These are phyloP conservation scores for Bos javanicus DNA, from an alignment of 2,113 vertebrate species.

Conservation along the genomic window DNA sequence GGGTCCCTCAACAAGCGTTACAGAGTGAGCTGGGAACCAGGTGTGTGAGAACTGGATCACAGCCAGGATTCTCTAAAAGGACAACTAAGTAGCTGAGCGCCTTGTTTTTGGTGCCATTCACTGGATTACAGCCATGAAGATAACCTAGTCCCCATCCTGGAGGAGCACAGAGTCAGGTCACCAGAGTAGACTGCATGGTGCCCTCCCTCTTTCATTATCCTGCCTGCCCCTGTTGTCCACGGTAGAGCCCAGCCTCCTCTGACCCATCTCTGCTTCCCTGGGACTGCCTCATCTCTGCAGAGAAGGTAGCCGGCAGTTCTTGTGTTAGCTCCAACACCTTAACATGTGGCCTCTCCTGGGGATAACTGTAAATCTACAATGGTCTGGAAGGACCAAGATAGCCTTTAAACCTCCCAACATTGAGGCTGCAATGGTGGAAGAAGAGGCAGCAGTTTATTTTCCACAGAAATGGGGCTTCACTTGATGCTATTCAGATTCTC, in stretches of 20 bases:
- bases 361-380: not conserved
- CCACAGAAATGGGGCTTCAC: not conserved
- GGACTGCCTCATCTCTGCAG: not conserved
- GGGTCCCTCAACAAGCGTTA: not conserved
- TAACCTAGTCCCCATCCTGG: not conserved
- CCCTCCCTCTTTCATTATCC: not conserved
- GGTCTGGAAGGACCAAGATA: not conserved
- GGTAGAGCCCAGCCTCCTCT: not conserved
- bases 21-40: not conserved
- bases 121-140: not conserved
- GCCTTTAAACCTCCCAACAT: not conserved
- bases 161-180: not conserved
- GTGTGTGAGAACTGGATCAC: rapidly evolving
- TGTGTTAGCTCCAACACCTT: not conserved
- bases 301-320: not conserved
- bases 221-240: too few relatives aligned
- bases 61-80: not conserved
- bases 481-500: not conserved
- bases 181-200: rapidly evolving
- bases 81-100: not conserved
- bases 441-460: not conserved
- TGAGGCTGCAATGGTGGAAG: not conserved
- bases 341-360: not conserved
- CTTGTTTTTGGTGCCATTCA: not conserved
- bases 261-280: not conserved